phyloP scores from a whole-genome alignment of 2,888 invertebrate genomes.

The Gastracanthus pulcherrimus region DNA sequence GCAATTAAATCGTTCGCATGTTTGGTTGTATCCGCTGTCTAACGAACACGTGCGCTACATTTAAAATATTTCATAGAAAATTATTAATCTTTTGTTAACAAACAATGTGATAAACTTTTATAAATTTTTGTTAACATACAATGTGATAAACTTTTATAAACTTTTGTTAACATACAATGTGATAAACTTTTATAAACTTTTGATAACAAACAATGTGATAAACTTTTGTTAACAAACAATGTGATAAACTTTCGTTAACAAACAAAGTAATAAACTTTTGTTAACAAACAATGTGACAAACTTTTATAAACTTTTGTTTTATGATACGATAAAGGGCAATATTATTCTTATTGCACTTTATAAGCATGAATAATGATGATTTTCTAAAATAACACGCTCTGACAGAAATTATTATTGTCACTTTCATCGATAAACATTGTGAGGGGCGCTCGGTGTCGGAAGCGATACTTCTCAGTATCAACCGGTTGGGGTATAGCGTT shows the following conservation, averaged over 20 bases:
- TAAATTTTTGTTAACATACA: no score
- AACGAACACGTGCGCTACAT: not conserved
- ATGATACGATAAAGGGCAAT: no score
- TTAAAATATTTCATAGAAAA: not conserved
- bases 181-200: no score
- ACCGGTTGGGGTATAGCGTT: not conserved
- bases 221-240: not conserved
- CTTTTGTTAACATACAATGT: no score
- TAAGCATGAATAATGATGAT: no score
- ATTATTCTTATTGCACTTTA: no score
- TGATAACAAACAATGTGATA: no score
- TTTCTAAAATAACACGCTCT: no score
- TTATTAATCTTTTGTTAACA: not conserved
- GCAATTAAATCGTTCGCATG: slow-evolving; percentile 64
- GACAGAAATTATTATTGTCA: slow-evolving; percentile 19
- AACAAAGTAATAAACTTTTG: not conserved
- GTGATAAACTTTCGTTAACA: no score
- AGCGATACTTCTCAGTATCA: slow-evolving; percentile 23
- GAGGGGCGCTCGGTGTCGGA: not conserved
- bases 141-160: no score
- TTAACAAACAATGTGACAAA: not conserved
- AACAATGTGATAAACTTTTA: no score
- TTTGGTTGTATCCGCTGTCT: slow-evolving; percentile 9
- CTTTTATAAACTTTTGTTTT: no score
- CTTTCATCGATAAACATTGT: slow-evolving; percentile 40